Evolutionary conservation across 2,113 vertebrate species (phyloP).

Genomic region (Seriola dumerili): DNA sequence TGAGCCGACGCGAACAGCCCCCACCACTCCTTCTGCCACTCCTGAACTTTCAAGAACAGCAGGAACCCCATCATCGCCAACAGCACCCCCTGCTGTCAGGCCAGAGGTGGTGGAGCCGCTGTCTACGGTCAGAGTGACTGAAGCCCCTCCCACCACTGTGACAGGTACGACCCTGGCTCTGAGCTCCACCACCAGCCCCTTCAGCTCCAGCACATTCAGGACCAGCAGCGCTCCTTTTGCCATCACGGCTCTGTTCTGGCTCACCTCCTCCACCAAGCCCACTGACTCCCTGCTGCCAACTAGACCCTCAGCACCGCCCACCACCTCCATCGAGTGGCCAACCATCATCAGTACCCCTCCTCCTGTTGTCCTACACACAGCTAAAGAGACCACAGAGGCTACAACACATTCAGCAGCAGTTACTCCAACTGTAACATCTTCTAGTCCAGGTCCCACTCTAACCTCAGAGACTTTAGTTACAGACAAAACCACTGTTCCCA

Average conservation of each 20-base stretch:
- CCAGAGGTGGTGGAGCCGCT: constrained; percentile 58
- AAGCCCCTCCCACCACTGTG: constrained; percentile 11
- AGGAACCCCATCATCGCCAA: constrained; percentile 18
- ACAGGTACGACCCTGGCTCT: constrained; percentile 7
- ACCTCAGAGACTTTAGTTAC: constrained; percentile 48
- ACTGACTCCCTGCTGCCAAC: constrained; percentile 12
- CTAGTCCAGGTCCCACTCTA: constrained; percentile 41
- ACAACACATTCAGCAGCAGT: constrained; percentile 54
- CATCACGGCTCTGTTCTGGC: constrained; percentile 59
- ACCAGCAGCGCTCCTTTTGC: constrained; percentile 57
- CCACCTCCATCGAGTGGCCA: constrained; percentile 23
- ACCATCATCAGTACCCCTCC: constrained; percentile 48
- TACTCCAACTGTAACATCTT: constrained; percentile 29
- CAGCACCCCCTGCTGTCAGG: constrained; percentile 28
- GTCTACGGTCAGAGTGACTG: constrained; percentile 62
- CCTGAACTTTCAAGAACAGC: constrained; percentile 33
- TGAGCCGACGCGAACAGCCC: not conserved
- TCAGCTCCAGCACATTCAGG: constrained; percentile 37
- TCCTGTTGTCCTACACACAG: constrained; percentile 17
- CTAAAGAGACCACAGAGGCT: constrained; percentile 42
- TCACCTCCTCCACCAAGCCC: constrained; percentile 42
- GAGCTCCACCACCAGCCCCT: constrained; percentile 21
- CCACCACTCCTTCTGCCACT: constrained; percentile 13
- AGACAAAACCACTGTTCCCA: constrained; percentile 53
- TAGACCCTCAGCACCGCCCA: constrained; percentile 19